These are phyloP conservation scores for Gadopsis marmoratus DNA, from an alignment of 2,797 vertebrate genomes.

Conservation along the genomic window DNA sequence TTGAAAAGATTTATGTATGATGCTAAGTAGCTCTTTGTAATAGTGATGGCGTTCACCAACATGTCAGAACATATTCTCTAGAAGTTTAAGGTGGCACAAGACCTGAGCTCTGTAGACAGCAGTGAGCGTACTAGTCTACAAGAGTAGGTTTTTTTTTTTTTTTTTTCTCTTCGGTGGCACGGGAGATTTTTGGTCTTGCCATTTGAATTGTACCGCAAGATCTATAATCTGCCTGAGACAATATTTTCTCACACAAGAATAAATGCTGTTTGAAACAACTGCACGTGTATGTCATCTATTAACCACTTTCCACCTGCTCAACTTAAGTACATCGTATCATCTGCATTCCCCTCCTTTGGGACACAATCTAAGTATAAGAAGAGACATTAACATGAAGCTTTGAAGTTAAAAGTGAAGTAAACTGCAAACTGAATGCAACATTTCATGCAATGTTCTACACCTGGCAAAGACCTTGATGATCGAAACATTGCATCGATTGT, in stretches of 20 bases:
- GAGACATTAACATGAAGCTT: not conserved
- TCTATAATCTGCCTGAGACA: conserved; percentile 77
- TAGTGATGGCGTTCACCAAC: conserved; percentile 76
- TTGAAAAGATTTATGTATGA: conserved; percentile 81
- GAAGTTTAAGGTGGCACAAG: conserved; percentile 60
- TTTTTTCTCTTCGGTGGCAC: conserved; percentile 51
- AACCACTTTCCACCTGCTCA: not conserved
- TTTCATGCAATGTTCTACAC: not conserved
- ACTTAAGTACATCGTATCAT: not conserved
- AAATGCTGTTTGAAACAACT: conserved; percentile 84
- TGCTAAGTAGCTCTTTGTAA: conserved; percentile 82
- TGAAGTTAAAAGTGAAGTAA: not conserved
- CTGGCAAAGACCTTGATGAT: not conserved
- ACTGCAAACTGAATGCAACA: not conserved
- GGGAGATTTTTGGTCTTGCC: conserved; percentile 75
- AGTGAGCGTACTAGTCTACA: conserved; percentile 48
- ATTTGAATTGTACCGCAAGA: conserved; percentile 74
- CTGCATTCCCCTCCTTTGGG: not conserved
- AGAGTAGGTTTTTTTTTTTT: conserved; percentile 4
- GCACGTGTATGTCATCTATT: conserved; percentile 3
- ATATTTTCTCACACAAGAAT: conserved; percentile 86
- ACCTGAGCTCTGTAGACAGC: conserved; percentile 59
- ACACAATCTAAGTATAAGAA: not conserved
- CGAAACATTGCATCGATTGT: not conserved
- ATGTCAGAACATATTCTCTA: conserved; percentile 72